Evolutionary conservation across 2,113 vertebrate genomes (phyloP).

Genomic region (Piaya cayana): DNA sequence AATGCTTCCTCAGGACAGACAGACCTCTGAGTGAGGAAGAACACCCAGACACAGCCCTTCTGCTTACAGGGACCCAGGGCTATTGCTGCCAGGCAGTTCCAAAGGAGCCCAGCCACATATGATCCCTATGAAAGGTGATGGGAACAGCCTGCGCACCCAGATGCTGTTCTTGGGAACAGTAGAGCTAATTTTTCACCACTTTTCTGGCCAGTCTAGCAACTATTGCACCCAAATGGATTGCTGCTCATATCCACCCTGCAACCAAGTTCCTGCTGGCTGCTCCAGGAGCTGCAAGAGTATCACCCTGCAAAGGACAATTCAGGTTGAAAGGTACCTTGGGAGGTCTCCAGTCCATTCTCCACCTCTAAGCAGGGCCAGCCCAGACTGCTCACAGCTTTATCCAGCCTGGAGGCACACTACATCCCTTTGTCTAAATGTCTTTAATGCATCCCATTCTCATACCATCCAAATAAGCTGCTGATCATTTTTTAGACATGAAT

Average conservation of each 20-base stretch:
- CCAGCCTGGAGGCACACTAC: background rate
- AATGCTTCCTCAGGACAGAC: background rate
- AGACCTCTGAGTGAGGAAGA: background rate
- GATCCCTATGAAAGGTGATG: background rate
- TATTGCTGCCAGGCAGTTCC: background rate
- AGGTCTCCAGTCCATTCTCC: background rate
- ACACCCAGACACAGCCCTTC: rapidly evolving
- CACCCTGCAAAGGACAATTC: background rate
- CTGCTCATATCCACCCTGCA: background rate
- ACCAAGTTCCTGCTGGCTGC: background rate
- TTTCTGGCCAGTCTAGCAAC: background rate
- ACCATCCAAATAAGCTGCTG: background rate
- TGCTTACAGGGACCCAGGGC: background rate
- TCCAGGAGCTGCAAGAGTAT: rapidly evolving
- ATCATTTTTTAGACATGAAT: background rate
- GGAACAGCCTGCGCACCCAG: background rate
- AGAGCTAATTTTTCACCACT: background rate
- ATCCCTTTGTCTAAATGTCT: background rate
- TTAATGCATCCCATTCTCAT: rapidly evolving
- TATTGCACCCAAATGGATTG: rapidly evolving
- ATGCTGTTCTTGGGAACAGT: background rate
- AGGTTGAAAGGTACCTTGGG: rapidly evolving
- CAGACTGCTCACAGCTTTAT: background rate
- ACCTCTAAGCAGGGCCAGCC: background rate
- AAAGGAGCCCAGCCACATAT: background rate